Percentiles rank a stretch among this genome's conserved stretches.
Evolutionary conservation across 1,140 invertebrate species (phyloP).

Genomic region (Orius insidiosus): DNA sequence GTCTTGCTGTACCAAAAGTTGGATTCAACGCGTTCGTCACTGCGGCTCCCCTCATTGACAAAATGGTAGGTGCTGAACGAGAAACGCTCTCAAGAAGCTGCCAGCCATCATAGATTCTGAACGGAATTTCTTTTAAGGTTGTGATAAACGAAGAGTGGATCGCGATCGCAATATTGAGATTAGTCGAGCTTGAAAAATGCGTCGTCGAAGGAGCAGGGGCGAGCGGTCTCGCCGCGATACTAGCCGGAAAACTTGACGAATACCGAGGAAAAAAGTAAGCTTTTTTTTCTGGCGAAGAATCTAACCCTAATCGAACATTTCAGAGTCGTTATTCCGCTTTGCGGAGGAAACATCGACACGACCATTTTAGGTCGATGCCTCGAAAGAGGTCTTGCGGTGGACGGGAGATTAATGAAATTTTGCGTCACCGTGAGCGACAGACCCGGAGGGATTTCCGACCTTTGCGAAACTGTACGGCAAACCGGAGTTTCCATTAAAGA

Average conservation of each 20-base stretch:
- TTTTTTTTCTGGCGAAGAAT: too few species aligned
- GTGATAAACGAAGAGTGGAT: constrained; percentile 72
- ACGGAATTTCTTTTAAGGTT: constrained; percentile 29
- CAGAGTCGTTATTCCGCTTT: constrained; percentile 66
- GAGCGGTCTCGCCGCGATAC: constrained; percentile 66
- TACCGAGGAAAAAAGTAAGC: constrained; percentile 66
- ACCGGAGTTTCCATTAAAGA: constrained; percentile 84
- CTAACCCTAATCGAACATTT: constrained; percentile 17
- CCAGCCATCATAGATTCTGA: too few species aligned
- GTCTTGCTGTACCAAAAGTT: constrained; percentile 74
- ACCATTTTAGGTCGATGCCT: constrained; percentile 74
- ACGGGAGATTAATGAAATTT: constrained; percentile 72
- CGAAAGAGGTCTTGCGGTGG: constrained; percentile 74
- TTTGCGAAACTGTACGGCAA: constrained; percentile 53
- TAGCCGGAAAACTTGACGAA: constrained; percentile 66
- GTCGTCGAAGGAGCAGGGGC: constrained; percentile 89
- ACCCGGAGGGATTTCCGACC: constrained; percentile 71
- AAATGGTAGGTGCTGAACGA: constrained; percentile 41
- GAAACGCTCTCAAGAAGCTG: too few species aligned
- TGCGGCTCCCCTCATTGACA: constrained; percentile 57
- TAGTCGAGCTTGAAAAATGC: constrained; percentile 80
- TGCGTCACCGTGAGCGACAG: constrained; percentile 71
- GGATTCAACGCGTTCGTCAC: constrained; percentile 78
- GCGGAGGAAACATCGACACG: constrained; percentile 88
- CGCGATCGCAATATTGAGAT: constrained; percentile 67